Base-by-base conservation (phyloP, 2,113 vertebrate species). In the Athene cunicularia region DNA sequence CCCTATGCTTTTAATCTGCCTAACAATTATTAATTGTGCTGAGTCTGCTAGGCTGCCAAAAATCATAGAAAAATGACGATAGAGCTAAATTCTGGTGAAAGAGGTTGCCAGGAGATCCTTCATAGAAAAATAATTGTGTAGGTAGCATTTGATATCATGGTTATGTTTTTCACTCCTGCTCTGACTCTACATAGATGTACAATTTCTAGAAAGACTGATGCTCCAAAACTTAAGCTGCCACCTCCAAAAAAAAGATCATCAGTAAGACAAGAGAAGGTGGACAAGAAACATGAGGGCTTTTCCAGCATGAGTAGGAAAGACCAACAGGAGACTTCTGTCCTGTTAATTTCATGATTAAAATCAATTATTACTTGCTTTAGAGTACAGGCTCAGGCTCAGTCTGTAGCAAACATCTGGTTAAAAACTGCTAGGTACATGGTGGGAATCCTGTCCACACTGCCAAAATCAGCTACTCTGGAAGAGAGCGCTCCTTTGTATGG, bases 401-500 rank as follows among this genome's bases (percentile, higher is more conserved):
- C 35, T 50, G 45, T 37, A 74, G 56, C 21, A 85, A 81, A 72
- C 17, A 30, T 49, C 30, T 81, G 45, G 41, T 64, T 73, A 72
- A 72, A 80, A 91, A 41, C n/a, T 68, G 53, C 22, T n/a, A 43
- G 49, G n/a, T 66, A 41, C 0, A 1, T 11, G 47, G 59, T 26
- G n/a, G 59, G 47, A 93, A 84, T 60, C 27, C 59, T 60, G 56
- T 53, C 49, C 68, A 21, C 55, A 14, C 9, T 71, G 79, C 55
- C 63, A 18, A 86, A 88, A 41, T 17, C 74, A 76, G 62, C 74
- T 50, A 8, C 55, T 49, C 67, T 27, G 59, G 58, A 88, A 77
- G 30, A 71, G 39, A 18, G 17, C 0, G 0, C 3, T 84, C 76
- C 50, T 75, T 74, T 2, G 5, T 60, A 75, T 0, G 5, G 39